Conservation (phyloP, 2,888 invertebrate genomes). For the Watsonalla cultraria region DNA sequence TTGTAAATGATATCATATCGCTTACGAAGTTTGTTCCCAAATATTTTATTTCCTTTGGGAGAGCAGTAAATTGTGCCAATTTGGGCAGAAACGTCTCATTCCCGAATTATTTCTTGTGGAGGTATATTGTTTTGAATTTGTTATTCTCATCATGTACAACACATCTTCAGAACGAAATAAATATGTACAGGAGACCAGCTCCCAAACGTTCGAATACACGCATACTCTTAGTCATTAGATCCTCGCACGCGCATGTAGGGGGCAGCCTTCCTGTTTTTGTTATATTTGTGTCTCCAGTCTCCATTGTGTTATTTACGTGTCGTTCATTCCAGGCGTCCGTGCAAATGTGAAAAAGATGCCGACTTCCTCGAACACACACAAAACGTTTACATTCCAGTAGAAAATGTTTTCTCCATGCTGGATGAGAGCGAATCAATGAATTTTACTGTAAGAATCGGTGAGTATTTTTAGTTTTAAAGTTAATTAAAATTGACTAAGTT, state of each 20-base stretch:
- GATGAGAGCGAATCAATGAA: constrained; percentile 64
- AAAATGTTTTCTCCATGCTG: constrained; percentile 74
- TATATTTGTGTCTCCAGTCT: too few species aligned
- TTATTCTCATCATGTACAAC: not conserved
- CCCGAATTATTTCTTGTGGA: not conserved
- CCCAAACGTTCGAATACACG: too few species aligned
- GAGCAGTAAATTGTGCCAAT: constrained; percentile 31
- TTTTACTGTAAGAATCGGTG: constrained; percentile 69
- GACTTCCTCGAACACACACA: constrained; percentile 74
- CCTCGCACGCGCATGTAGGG: too few species aligned
- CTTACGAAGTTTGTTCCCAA: constrained; percentile 42
- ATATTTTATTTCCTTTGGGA: constrained; percentile 38
- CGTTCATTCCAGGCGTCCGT: constrained; percentile 58
- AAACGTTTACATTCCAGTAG: constrained; percentile 75
- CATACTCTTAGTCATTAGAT: too few species aligned
- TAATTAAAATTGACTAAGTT: too few species aligned
- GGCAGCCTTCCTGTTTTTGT: too few species aligned
- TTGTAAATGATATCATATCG: constrained; percentile 47
- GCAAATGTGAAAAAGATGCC: constrained; percentile 73
- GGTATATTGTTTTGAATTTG: not conserved
- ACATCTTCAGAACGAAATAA: not conserved
- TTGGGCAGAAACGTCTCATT: constrained; percentile 22
- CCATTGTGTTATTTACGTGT: not conserved
- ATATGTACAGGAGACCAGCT: too few species aligned
- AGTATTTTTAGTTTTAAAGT: constrained; percentile 16